Conservation (phyloP, 1,140 invertebrate genomes). For the Magallana angulata region DNA sequence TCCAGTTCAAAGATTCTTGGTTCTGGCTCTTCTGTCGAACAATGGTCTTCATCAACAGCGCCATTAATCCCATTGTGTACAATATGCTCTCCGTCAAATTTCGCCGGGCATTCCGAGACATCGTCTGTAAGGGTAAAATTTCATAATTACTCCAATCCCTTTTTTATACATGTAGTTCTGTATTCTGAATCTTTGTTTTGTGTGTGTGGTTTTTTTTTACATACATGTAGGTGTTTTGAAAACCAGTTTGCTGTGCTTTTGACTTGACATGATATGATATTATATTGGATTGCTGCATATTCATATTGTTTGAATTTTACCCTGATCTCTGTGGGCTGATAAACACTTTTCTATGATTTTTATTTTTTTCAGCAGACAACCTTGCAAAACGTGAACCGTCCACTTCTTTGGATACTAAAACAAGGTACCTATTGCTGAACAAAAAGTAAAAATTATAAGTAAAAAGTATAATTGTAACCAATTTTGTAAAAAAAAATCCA, state of each 20-base stretch:
- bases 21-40: slow-evolving; percentile 84
- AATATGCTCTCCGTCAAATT: slow-evolving; percentile 84
- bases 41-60: slow-evolving; percentile 84
- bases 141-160: no score
- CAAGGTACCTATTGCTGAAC: background rate
- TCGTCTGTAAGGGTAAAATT: slow-evolving; percentile 70
- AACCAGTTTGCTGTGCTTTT: background rate
- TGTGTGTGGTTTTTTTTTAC: background rate
- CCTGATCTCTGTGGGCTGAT: background rate
- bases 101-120: slow-evolving; percentile 80
- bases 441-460: no score
- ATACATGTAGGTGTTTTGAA: background rate
- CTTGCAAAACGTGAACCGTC: slow-evolving; percentile 18
- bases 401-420: slow-evolving; percentile 6
- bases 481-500: no score
- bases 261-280: background rate
- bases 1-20: slow-evolving; percentile 82
- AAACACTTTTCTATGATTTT: background rate
- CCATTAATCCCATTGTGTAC: slow-evolving; percentile 84
- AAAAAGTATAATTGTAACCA: no score
- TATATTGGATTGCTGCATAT: background rate
- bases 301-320: background rate
- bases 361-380: slow-evolving; percentile 23
- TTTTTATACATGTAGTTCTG: no score
- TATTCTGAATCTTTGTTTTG: no score